Evolutionary conservation across 2,888 invertebrate species (phyloP).

Genomic region (Drosophila glabriapex): DNA sequence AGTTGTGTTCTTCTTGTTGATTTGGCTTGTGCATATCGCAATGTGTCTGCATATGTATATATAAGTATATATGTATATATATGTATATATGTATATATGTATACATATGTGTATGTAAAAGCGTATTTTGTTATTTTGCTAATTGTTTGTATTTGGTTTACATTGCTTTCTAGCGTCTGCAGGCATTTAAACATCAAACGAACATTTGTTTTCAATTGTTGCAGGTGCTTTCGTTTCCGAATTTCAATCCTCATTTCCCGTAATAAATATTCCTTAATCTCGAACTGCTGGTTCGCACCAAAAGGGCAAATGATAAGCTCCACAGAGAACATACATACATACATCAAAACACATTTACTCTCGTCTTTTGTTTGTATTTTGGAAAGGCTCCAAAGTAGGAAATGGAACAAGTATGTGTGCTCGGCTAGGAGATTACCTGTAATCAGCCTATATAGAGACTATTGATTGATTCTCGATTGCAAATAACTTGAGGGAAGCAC

Average conservation of each 20-base stretch:
- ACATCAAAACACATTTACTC: neutral
- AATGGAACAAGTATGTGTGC: neutral
- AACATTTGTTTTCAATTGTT: conserved; percentile 24
- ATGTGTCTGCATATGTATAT: neutral
- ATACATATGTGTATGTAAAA: conserved; percentile 22
- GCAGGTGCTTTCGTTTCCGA: conserved; percentile 6
- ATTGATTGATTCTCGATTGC: neutral
- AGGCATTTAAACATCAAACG: conserved; percentile 20
- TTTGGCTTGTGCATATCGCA: conserved; percentile 13
- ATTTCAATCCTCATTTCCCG: conserved; percentile 13
- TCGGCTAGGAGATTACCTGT: neutral
- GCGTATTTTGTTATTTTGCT: conserved; percentile 63
- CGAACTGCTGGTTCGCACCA: neutral
- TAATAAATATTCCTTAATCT: neutral
- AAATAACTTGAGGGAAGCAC: neutral
- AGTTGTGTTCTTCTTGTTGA: conserved; percentile 27
- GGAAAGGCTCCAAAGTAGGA: neutral
- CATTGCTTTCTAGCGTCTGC: conserved; percentile 28
- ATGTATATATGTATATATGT: neutral
- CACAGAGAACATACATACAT: neutral
- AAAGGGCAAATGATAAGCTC: conserved; percentile 17
- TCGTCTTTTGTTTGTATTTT: neutral
- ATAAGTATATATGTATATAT: neutral
- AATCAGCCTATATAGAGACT: neutral
- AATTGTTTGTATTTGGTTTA: conserved; percentile 73